A percentile compares a stretch with the other conserved stretches of the same genome.
Evolutionary conservation across 2,888 invertebrate genomes (phyloP).

Genomic region (Phlogophora meticulosa): DNA sequence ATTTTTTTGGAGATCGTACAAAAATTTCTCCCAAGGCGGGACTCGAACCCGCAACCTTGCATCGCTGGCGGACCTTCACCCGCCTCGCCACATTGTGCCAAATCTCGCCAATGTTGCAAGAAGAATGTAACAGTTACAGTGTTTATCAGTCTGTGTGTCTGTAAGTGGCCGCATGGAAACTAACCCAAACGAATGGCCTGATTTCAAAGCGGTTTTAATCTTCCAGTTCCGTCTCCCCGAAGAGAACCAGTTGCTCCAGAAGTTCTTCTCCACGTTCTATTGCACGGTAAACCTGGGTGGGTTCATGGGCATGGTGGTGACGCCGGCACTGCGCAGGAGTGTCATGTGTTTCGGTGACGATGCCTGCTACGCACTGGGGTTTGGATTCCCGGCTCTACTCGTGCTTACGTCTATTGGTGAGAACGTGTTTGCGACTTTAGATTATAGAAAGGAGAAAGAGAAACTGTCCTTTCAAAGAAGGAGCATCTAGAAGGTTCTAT

Average conservation of each 20-base stretch:
- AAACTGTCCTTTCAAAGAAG: too few species aligned
- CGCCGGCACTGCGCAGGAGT: conserved; percentile 93
- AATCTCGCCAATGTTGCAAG: background rate
- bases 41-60: too few species aligned
- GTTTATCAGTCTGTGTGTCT: background rate
- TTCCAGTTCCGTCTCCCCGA: conserved; percentile 92
- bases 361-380: conserved; percentile 94
- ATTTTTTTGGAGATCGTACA: too few species aligned
- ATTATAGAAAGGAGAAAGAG: too few species aligned
- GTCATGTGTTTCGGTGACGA: conserved; percentile 93
- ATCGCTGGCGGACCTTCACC: too few species aligned
- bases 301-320: conserved; percentile 93
- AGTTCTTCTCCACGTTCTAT: conserved; percentile 96
- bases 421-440: conserved; percentile 2
- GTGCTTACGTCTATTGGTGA: conserved; percentile 93
- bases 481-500: too few species aligned
- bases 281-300: conserved; percentile 94
- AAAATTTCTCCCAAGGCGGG: too few species aligned
- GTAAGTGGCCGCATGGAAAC: background rate
- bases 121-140: background rate
- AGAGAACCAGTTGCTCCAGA: conserved; percentile 92
- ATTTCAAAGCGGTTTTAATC: background rate
- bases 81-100: too few species aligned
- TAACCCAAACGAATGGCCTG: background rate
- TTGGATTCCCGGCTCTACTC: conserved; percentile 94